Conservation (phyloP, 2,113 vertebrate species). For the Noctilio leporinus region DNA sequence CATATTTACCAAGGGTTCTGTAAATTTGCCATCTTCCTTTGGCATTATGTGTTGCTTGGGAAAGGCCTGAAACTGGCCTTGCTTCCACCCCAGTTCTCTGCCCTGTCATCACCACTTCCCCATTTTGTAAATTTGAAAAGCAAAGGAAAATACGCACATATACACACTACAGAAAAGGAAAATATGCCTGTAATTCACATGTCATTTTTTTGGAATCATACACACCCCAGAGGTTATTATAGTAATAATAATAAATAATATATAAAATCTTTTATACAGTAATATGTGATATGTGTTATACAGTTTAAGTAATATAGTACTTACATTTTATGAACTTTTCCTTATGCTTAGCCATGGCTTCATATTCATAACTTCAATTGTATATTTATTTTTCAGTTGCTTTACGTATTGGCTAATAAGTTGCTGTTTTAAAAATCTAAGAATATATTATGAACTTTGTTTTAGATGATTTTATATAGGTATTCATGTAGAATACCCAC, state of each 20-base stretch:
- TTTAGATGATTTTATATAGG: background rate
- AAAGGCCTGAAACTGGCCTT: background rate
- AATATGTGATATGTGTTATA: background rate
- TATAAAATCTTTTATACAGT: background rate
- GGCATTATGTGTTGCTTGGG: background rate
- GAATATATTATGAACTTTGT: background rate
- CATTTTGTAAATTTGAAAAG: background rate
- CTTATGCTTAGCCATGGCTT: background rate
- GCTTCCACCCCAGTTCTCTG: background rate
- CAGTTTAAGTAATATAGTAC: background rate
- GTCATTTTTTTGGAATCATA: background rate
- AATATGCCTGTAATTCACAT: background rate
- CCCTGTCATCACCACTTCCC: accelerated
- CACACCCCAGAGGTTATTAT: background rate
- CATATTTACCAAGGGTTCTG: background rate
- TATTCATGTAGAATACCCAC: background rate
- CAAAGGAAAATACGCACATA: background rate
- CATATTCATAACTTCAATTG: background rate
- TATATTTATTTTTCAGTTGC: background rate
- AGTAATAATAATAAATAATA: background rate
- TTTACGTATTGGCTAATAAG: background rate
- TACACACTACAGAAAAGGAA: background rate
- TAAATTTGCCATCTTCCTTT: background rate
- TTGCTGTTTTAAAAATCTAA: background rate
- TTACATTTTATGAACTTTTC: background rate